Evolutionary conservation across 2,888 invertebrate genomes (phyloP).

Genomic region (Tinea semifulvella): DNA sequence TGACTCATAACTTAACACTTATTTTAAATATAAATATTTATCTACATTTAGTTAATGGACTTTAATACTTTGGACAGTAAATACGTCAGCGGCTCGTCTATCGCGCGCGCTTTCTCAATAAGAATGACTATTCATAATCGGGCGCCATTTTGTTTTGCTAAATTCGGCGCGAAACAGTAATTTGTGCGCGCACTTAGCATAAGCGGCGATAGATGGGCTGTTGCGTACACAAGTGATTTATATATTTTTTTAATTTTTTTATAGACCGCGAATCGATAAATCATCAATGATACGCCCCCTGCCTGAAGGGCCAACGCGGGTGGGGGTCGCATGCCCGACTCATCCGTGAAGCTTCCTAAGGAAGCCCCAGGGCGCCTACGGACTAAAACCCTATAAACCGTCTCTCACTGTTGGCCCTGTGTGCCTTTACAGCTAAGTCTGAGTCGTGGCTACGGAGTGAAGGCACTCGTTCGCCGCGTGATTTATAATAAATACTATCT

Average conservation of each 20-base stretch:
- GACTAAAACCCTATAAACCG: no score
- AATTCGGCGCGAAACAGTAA: slow-evolving; percentile 16
- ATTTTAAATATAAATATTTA: slow-evolving; percentile 43
- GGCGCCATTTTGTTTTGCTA: slow-evolving; percentile 22
- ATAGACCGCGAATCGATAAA: no score
- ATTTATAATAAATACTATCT: no score
- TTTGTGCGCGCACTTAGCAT: slow-evolving; percentile 41
- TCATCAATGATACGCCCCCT: no score
- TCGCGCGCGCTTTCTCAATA: slow-evolving; percentile 46
- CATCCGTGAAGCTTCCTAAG: no score
- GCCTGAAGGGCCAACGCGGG: no score
- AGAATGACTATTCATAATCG: slow-evolving; percentile 36
- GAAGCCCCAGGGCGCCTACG: no score
- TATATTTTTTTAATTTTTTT: not conserved
- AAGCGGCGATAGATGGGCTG: slow-evolving; percentile 43
- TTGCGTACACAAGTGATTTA: slow-evolving; percentile 25
- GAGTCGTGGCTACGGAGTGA: no score
- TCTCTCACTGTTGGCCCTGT: no score
- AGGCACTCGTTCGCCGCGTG: no score
- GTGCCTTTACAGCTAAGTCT: no score
- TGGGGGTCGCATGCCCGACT: no score
- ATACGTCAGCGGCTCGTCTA: slow-evolving; percentile 48
- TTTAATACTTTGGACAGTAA: slow-evolving; percentile 46
- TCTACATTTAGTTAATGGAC: slow-evolving; percentile 61
- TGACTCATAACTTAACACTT: not conserved